Evolutionary conservation across 2,888 invertebrate species (phyloP), one percentile per base, ranked within the genome.

Genomic region (Chironomus tentans): DNA sequence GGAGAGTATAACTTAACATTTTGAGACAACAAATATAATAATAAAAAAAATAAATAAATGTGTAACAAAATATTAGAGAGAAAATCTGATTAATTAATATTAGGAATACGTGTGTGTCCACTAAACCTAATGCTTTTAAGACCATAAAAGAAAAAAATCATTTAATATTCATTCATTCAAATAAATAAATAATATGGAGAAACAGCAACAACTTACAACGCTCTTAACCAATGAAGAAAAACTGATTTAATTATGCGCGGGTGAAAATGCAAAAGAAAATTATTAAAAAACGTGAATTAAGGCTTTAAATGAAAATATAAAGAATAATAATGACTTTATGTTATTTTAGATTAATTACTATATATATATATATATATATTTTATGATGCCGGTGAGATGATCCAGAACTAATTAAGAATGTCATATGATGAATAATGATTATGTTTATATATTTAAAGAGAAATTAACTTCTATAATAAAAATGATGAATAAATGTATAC

Each of bases 401-500:
- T 46, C 21, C 50, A 71, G 15, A 48, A 50, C 2, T 21, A 56
- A 46, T 15, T 38, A 47, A 47, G 46, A 70, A 56, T 10, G 21
- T 21, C 12, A 18, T 65, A 65, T 22, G 68, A 68, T 68, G 68
- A 68, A 68, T 68, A 68, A 38, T 68, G 28, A 38, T 65, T 62
- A 73, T 73, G 62, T 73, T 73, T 73, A 28, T 73, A 62, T 73
- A 72, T 38, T 38, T 38, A 38, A 38, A 38, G 38, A 38, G 38
- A 38, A 38, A 24, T 50, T 47, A 73, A 73, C 56, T 73, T 71
- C 71, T 71, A 73, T 47, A 46, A 71, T 50, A 71, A 71, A 24
- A 71, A 50, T 71, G 50, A 71, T 71, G 28, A 73, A 73, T 73
- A 65, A 65, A 65, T 65, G 65, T 65, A 24, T 65, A 56, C 56